Evolutionary conservation across 2,797 vertebrate genomes (phyloP).

Genomic region (Geotrypetes seraphini): DNA sequence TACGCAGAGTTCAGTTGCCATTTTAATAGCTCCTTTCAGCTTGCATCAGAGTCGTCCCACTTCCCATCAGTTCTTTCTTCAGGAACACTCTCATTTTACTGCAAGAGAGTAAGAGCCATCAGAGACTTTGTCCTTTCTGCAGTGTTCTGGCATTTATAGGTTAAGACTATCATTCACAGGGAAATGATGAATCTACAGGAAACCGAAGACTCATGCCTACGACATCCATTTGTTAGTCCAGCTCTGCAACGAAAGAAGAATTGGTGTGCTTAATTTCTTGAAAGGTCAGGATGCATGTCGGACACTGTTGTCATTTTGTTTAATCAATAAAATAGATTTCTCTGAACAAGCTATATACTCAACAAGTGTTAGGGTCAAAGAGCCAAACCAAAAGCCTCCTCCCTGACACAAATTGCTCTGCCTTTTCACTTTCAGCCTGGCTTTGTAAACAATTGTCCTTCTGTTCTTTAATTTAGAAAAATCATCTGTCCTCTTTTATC

Average conservation of each 20-base stretch:
- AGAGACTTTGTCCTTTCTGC: too few species aligned
- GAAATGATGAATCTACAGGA: neutral
- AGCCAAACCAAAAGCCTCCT: neutral
- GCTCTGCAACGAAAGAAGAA: neutral
- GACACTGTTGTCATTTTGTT: neutral
- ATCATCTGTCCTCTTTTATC: too few species aligned
- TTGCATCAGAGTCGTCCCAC: too few species aligned
- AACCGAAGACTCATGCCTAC: neutral
- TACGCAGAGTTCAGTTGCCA: too few species aligned
- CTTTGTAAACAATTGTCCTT: too few species aligned
- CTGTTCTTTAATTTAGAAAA: too few species aligned
- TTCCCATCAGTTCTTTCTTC: too few species aligned
- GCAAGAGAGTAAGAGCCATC: too few species aligned
- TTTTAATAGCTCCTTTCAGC: too few species aligned
- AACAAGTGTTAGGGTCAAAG: neutral
- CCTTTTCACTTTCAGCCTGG: too few species aligned
- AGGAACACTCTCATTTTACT: too few species aligned
- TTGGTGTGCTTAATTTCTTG: neutral
- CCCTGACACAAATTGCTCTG: too few species aligned
- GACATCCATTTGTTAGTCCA: neutral
- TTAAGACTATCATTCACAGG: neutral
- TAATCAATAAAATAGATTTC: neutral
- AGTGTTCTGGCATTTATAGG: neutral
- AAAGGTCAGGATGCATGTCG: neutral
- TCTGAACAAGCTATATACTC: neutral